Percentiles rank a stretch among this genome's conserved stretches.
These are phyloP conservation scores for Electrona antarctica DNA, from an alignment of 2,113 vertebrate species.

Conservation along the genomic window DNA sequence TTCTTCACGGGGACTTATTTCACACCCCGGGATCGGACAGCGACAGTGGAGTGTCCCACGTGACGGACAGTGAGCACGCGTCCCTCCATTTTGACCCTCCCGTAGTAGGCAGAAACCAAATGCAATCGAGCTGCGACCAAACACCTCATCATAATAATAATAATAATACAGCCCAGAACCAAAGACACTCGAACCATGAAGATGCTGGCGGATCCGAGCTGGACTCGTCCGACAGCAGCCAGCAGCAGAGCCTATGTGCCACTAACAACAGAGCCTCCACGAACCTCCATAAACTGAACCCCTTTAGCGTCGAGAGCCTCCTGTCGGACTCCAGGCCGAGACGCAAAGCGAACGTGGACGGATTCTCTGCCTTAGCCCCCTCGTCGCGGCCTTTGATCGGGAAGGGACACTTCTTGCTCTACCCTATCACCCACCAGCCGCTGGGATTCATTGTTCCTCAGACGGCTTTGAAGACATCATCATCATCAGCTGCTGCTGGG, in stretches of 20 bases:
- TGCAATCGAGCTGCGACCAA: conserved; percentile 80
- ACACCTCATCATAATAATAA: conserved; percentile 64
- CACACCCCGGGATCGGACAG: conserved; percentile 97
- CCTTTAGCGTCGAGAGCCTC: conserved; percentile 95
- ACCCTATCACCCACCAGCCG: conserved; percentile 91
- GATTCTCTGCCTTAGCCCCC: conserved; percentile 81
- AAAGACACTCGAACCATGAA: conserved; percentile 85
- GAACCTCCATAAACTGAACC: conserved; percentile 87
- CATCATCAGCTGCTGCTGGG: background rate
- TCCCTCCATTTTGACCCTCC: conserved; percentile 59
- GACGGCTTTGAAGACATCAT: conserved; percentile 82
- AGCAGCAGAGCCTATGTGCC: conserved; percentile 75
- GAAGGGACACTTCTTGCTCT: conserved; percentile 93
- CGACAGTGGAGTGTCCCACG: conserved; percentile 90
- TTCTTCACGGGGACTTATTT: conserved; percentile 84
- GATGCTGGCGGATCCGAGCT: conserved; percentile 80
- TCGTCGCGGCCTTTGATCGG: conserved; percentile 89
- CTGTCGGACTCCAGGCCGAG: conserved; percentile 91
- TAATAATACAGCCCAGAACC: conserved; percentile 76
- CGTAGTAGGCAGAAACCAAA: conserved; percentile 59
- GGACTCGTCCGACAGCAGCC: conserved; percentile 77
- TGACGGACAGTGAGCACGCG: conserved; percentile 79
- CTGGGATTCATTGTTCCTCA: conserved; percentile 95
- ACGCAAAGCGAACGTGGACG: conserved; percentile 83
- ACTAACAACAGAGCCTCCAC: conserved; percentile 73